These are phyloP conservation scores for Enteromius paludinosus DNA, from an alignment of 2,797 vertebrate genomes.

Conservation along the genomic window DNA sequence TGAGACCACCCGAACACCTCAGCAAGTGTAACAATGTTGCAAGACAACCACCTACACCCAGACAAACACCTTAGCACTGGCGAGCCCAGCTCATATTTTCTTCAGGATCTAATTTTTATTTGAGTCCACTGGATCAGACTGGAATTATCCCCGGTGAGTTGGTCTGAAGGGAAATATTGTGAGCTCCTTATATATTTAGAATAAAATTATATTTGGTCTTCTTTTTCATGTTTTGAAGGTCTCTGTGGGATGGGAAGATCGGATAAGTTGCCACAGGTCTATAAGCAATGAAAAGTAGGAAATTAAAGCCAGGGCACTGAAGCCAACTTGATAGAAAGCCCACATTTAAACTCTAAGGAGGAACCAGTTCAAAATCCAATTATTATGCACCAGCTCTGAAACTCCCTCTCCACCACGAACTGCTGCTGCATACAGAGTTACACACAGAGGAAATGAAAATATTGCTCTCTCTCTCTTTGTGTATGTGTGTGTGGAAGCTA, in stretches of 20 bases:
- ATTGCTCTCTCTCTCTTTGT: constrained; percentile 7
- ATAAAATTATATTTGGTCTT: constrained; percentile 20
- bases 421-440: constrained; percentile 25
- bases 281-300: constrained; percentile 36
- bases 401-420: constrained; percentile 14
- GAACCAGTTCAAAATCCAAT: constrained; percentile 51
- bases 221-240: constrained; percentile 19
- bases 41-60: background rate
- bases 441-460: constrained; percentile 42
- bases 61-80: background rate
- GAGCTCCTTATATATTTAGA: constrained; percentile 1
- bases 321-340: constrained; percentile 41
- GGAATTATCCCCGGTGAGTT: background rate
- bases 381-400: constrained; percentile 36
- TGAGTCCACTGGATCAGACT: background rate
- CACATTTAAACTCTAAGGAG: constrained; percentile 42
- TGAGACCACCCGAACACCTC: background rate
- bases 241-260: constrained; percentile 7
- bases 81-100: background rate
- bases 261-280: constrained; percentile 32
- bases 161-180: background rate
- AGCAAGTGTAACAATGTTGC: background rate
- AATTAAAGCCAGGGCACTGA: constrained; percentile 35
- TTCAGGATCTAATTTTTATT: background rate
- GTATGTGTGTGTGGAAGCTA: constrained; percentile 18